A percentile compares a stretch with the other conserved stretches of the same genome.
phyloP scores from a whole-genome alignment of 2,888 invertebrate genomes.

The Macaria liturata region DNA sequence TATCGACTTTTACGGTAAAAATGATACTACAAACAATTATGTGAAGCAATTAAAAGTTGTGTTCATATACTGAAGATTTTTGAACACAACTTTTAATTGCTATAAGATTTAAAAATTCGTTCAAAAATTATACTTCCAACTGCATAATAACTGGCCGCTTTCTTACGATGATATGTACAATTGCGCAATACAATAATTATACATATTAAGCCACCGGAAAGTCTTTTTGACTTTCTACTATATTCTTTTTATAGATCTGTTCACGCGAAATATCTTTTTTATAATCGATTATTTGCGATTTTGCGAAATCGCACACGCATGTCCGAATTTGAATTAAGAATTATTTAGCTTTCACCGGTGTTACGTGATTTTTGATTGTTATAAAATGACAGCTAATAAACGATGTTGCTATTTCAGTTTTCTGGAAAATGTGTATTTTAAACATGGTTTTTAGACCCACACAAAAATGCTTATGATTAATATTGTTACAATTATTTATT shows the following conservation, averaged over 20 bases:
- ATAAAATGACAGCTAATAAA: no score
- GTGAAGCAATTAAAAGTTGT: no score
- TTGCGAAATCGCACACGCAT: conserved; percentile 30
- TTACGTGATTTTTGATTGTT: conserved; percentile 1
- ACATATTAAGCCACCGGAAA: conserved; percentile 72
- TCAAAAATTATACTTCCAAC: conserved; percentile 21
- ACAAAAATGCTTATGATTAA: no score
- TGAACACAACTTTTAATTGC: no score
- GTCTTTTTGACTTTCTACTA: conserved; percentile 70
- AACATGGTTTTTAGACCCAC: no score
- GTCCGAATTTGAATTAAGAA: conserved; percentile 2
- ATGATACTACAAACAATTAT: no score
- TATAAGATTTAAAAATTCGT: neutral
- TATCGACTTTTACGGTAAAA: no score
- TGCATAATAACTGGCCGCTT: conserved; percentile 77
- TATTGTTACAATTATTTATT: no score
- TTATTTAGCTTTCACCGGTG: conserved; percentile 23
- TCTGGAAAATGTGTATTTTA: no score
- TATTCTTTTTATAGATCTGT: conserved; percentile 58
- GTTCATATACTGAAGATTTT: no score
- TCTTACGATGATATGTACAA: conserved; percentile 58
- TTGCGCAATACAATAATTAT: conserved; percentile 74
- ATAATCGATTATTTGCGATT: conserved; percentile 34
- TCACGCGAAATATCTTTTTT: conserved; percentile 55
- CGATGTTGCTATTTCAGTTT: no score